These are phyloP conservation scores for Drosophila neoperkinsi DNA, from an alignment of 2,888 invertebrate species.

Conservation along the genomic window DNA sequence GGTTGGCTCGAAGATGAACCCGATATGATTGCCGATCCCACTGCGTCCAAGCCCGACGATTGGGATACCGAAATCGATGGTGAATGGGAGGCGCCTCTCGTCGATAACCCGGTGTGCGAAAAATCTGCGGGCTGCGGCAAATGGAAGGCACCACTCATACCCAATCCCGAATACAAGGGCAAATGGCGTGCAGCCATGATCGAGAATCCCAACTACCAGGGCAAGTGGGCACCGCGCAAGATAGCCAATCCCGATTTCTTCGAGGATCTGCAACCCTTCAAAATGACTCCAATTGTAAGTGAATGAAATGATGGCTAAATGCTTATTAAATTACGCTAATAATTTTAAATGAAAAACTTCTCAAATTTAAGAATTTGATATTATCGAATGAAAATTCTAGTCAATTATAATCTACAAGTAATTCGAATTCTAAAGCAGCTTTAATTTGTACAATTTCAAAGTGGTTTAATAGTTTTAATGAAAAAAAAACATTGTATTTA, in stretches of 20 bases:
- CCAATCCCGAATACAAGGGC: conserved; percentile 97
- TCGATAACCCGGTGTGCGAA: conserved; percentile 95
- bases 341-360: background rate
- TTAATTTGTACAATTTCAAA: background rate
- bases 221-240: conserved; percentile 95
- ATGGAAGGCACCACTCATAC: conserved; percentile 93
- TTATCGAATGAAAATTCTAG: background rate
- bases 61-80: conserved; percentile 99
- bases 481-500: no score
- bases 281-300: conserved; percentile 95
- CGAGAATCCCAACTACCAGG: conserved; percentile 96
- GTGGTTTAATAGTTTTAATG: background rate
- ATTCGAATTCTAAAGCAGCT: background rate
- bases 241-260: conserved; percentile 97
- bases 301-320: background rate
- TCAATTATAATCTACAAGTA: background rate
- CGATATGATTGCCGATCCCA: conserved; percentile 93
- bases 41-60: conserved; percentile 94
- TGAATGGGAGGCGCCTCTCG: conserved; percentile 97
- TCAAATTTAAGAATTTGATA: background rate
- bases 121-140: conserved; percentile 94
- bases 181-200: conserved; percentile 96
- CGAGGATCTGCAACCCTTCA: conserved; percentile 95
- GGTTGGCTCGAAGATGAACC: conserved; percentile 98
- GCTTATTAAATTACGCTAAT: no score